These are phyloP conservation scores for Tinamus major DNA, from an alignment of 2,797 vertebrate genomes.

Conservation along the genomic window DNA sequence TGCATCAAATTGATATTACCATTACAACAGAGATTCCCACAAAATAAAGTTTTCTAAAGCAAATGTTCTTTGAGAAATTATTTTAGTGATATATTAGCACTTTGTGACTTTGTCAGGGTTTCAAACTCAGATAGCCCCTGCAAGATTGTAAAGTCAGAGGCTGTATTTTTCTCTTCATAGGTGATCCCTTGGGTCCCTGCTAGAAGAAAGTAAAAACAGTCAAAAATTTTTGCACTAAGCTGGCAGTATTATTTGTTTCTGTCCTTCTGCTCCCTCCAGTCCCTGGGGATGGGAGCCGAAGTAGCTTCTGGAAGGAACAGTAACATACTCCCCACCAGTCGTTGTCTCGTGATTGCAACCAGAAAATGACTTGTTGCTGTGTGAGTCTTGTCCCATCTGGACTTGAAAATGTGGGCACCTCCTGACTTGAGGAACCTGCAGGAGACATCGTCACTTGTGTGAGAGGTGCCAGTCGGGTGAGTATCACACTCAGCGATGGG, in stretches of 20 bases:
- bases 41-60: fast-evolving
- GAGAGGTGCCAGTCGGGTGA: not conserved
- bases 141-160: not conserved
- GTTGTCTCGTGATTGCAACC: not conserved
- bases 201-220: not conserved
- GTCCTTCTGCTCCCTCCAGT: not conserved
- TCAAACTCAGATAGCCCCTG: not conserved
- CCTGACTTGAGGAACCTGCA: not conserved
- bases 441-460: not conserved
- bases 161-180: not conserved
- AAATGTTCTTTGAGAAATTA: not conserved
- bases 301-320: not conserved
- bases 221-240: not conserved
- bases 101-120: not conserved
- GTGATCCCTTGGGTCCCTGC: not conserved
- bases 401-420: not conserved
- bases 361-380: not conserved
- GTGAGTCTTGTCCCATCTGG: not conserved
- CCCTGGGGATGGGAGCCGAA: not conserved
- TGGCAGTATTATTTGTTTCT: not conserved
- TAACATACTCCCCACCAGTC: not conserved
- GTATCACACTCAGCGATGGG: not conserved
- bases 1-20: not conserved
- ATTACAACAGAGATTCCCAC: not conserved
- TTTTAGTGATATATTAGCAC: not conserved